Conservation (phyloP, 2,113 vertebrate genomes). For the Aspidoscelis tigris region DNA sequence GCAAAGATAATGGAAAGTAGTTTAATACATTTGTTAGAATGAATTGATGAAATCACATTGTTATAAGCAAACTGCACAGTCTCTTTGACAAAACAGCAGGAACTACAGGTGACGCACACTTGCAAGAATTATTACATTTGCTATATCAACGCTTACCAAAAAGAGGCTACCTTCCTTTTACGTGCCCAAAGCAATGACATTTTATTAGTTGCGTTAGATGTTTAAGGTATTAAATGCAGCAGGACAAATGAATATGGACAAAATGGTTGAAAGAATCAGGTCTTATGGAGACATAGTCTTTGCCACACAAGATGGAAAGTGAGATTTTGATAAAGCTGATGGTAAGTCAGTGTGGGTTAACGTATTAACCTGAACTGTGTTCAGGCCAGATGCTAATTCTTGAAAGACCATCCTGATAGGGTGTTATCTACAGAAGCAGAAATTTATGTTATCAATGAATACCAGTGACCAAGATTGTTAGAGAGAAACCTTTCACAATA, state of each 20-base stretch:
- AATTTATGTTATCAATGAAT: conserved; percentile 66
- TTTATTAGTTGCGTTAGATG: background rate
- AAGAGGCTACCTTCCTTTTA: background rate
- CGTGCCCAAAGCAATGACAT: background rate
- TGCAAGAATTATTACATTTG: background rate
- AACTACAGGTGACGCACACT: rapidly evolving
- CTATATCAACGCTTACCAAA: background rate
- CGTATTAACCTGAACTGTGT: conserved; percentile 58
- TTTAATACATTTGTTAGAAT: conserved; percentile 36
- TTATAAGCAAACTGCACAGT: conserved; percentile 22
- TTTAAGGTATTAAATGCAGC: background rate
- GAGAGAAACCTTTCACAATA: conserved; percentile 34
- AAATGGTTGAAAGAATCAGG: conserved; percentile 67
- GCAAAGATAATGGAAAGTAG: conserved; percentile 5
- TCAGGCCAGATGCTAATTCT: conserved; percentile 29
- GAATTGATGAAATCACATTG: conserved; percentile 32
- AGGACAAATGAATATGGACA: conserved; percentile 25
- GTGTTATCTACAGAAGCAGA: conserved; percentile 62
- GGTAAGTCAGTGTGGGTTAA: conserved; percentile 45
- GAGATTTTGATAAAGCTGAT: conserved; percentile 47
- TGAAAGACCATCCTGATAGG: conserved; percentile 61
- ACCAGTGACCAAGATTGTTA: conserved; percentile 48
- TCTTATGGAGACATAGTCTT: conserved; percentile 30
- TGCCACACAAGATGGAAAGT: conserved; percentile 61
- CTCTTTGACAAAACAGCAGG: conserved; percentile 5